Conservation (phyloP, 1,140 invertebrate species). For the Trachymyrmex septentrionalis region DNA sequence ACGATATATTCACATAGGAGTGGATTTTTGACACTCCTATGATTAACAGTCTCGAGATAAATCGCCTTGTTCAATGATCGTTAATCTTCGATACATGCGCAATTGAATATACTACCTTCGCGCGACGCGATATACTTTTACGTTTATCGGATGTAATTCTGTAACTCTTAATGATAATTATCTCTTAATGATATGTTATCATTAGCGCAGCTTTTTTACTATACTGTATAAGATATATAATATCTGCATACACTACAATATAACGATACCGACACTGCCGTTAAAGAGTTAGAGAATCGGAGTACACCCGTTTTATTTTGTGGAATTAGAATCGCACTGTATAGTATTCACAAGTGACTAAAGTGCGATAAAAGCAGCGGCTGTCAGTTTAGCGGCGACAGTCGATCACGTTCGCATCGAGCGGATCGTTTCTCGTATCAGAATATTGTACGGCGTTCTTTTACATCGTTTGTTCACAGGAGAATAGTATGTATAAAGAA, state of each 20-base stretch:
- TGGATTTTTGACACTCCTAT: slow-evolving; percentile 20
- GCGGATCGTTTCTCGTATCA: neutral
- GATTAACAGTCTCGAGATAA: neutral
- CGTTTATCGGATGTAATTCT: neutral
- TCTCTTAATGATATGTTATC: no score
- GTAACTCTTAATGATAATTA: no score
- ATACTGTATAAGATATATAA: no score
- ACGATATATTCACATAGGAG: neutral
- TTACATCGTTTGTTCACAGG: slow-evolving; percentile 75
- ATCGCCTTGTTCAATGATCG: neutral
- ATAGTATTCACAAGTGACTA: no score
- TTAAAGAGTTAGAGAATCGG: no score
- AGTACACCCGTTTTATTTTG: neutral
- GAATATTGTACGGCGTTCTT: neutral
- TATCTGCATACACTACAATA: no score
- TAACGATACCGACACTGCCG: no score
- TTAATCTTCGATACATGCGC: slow-evolving; percentile 1
- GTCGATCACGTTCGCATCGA: slow-evolving; percentile 16
- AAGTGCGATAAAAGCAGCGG: slow-evolving; percentile 7
- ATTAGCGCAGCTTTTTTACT: no score
- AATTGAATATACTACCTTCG: neutral
- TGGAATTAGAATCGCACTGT: neutral
- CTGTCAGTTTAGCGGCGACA: neutral
- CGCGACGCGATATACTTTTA: neutral
- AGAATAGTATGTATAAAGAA: slow-evolving; percentile 85